A percentile compares a stretch with the other conserved stretches of the same genome.
Conservation (phyloP, 1,140 invertebrate genomes). For the Drosophila ficusphila region DNA sequence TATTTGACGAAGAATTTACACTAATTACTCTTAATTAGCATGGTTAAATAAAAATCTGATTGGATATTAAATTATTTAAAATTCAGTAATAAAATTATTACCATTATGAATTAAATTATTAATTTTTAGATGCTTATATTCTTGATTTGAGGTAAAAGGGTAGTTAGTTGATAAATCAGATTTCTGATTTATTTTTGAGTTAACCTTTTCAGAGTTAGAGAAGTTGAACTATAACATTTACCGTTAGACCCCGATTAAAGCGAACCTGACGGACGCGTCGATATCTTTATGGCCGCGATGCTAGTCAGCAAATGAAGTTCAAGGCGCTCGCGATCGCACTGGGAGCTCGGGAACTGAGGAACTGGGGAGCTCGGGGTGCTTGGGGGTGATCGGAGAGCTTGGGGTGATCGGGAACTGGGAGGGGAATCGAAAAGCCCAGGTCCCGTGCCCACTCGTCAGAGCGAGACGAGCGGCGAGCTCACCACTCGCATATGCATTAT, state of each 20-base stretch:
- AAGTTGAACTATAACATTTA: constrained; percentile 37
- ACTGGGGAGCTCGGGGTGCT: constrained; percentile 21
- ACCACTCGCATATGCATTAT: constrained; percentile 57
- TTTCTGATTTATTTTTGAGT: neutral
- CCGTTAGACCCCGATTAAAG: constrained; percentile 32
- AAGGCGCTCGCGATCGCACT: constrained; percentile 61
- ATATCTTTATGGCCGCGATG: constrained; percentile 73
- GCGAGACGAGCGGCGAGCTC: constrained; percentile 35
- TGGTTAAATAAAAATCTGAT: too few species aligned
- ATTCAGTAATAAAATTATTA: too few species aligned
- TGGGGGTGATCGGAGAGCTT: too few species aligned
- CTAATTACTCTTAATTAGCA: too few species aligned
- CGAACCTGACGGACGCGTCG: constrained; percentile 35
- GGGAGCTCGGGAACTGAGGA: constrained; percentile 28
- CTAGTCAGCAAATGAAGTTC: constrained; percentile 76
- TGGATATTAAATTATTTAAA: too few species aligned
- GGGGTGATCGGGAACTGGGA: constrained; percentile 20
- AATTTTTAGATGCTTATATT: too few species aligned
- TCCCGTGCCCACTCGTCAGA: constrained; percentile 41
- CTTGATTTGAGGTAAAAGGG: too few species aligned
- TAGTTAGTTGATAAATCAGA: neutral
- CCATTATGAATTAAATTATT: too few species aligned
- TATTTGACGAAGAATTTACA: neutral
- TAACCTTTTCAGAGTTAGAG: neutral
- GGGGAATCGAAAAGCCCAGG: constrained; percentile 35